Evolutionary conservation across 2,113 vertebrate genomes (phyloP), one percentile per base, ranked within the genome.

Genomic region (Laterallus jamaicensis): DNA sequence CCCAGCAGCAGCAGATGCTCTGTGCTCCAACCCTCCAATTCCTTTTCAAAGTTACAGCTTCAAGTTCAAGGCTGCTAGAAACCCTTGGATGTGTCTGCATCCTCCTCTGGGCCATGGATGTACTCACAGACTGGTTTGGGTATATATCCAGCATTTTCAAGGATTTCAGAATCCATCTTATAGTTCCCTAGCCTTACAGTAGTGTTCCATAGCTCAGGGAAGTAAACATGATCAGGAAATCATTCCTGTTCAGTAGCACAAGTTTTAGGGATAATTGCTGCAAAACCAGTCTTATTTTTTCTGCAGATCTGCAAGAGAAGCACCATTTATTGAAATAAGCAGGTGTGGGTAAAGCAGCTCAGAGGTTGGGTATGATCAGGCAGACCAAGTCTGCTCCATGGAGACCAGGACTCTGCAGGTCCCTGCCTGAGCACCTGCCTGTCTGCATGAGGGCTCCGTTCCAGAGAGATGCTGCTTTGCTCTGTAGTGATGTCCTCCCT

Each of bases 1-100:
- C 21, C 29, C 59, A 73, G 28, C 6, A 15, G 17, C 37, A 37
- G 50, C 0, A 0, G 25, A 5, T 8, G 28, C 14, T 54, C 64
- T 24, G 42, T 52, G 63, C n/a, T 42, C 50, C 19, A 40, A 44
- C 17, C 4, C 28, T 32, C 24, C 74, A 67, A 1, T 9, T 40
- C 50, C 18, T 79, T 29, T 60, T 22, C 82, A 13, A 69, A 83
- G 21, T 44, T 55, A 54, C 37, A 8, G 35, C 9, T 50, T 25
- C 7, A 25, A 21, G 5, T 50, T 56, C 63, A 52, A 28, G 68
- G 26, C 25, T 70, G 16, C 56, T 64, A 86, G 77, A 71, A 90
- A 67, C 8, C 32, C 55, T 8, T 28, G 19, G 56, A 18, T 21
- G 17, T 1, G 0, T 6, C 24, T 47, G 9, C 8, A 26, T 22